Evolutionary conservation across 2,888 invertebrate species (phyloP).

Genomic region (Rotaria sp.): DNA sequence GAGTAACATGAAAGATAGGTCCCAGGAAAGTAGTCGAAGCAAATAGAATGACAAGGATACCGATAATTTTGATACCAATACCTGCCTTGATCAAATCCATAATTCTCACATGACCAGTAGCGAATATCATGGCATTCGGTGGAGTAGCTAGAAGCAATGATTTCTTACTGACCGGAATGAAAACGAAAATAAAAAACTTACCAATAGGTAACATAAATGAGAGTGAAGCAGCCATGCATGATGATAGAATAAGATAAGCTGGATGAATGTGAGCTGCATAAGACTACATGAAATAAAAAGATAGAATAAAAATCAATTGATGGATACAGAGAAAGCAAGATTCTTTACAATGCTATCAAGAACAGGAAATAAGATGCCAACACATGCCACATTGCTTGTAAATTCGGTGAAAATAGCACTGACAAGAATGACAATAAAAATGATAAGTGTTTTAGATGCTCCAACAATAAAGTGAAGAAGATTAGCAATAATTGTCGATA

Average conservation of each 20-base stretch:
- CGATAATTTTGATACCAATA: background rate
- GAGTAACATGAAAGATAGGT: background rate
- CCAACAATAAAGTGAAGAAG: background rate
- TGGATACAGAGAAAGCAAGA: too few species aligned
- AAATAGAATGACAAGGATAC: background rate
- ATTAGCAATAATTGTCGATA: background rate
- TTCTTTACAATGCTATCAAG: background rate
- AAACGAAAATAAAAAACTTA: background rate
- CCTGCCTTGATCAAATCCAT: background rate
- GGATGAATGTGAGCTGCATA: background rate
- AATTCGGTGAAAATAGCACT: slow-evolving; percentile 14
- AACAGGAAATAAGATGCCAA: background rate
- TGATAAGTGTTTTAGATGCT: background rate
- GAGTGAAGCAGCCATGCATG: background rate
- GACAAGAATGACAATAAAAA: background rate
- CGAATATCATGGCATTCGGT: slow-evolving; percentile 6
- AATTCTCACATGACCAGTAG: background rate
- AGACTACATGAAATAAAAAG: background rate
- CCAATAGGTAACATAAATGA: slow-evolving; percentile 2
- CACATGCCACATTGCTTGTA: background rate
- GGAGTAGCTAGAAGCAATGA: background rate
- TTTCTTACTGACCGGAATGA: background rate
- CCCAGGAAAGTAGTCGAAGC: background rate
- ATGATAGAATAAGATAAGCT: background rate
- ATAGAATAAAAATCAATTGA: too few species aligned